Evolutionary conservation across 2,888 invertebrate genomes (phyloP), one percentile per base, ranked within the genome.

Genomic region (Xestia xanthographa): DNA sequence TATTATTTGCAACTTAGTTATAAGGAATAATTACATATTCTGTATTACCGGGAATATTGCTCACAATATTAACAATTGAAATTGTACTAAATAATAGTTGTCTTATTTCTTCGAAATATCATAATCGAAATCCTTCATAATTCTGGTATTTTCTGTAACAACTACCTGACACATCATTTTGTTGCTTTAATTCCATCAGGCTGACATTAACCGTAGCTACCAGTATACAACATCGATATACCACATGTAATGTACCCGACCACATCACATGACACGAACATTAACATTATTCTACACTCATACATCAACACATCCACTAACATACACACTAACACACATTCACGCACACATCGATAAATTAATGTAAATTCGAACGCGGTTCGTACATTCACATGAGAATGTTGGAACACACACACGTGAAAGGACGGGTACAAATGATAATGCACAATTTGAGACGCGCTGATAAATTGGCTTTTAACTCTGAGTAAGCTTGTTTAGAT

Each of bases 381-480:
- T 14, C 11, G 1, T 26, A 66, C 60, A 17, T 58, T 58, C 66
- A 72, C 62, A 22, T 58, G 9, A 0, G 17, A 9, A 74, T 3
- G 14, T 53, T 41, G 2, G 5, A n/a, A 62, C 22, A 29, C 66
- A 84, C 68, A 65, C 43, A 38, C 26, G 63, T 41, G 5, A 43
- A 72, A 63, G 53, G 82, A 72, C 50, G 77, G 48, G 71, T 84
- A 72, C 76, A 80, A 86, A 87, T 87, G 82, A 87, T 84, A 86
- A 87, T 87, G 86, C 84, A 84, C 79, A 85, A 80, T 87, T 84
- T 80, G 82, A 79, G 84, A 60, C 74, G 53, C 62, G 72, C 66
- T 84, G 80, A 87, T 87, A 87, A 87, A 87, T 87, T 86, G 84
- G 87, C 86, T 84, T 87, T 87, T 86, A 84, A 80, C 87, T 87